phyloP scores from a whole-genome alignment of 2,888 invertebrate species.

The Scaptomyza reducta region DNA sequence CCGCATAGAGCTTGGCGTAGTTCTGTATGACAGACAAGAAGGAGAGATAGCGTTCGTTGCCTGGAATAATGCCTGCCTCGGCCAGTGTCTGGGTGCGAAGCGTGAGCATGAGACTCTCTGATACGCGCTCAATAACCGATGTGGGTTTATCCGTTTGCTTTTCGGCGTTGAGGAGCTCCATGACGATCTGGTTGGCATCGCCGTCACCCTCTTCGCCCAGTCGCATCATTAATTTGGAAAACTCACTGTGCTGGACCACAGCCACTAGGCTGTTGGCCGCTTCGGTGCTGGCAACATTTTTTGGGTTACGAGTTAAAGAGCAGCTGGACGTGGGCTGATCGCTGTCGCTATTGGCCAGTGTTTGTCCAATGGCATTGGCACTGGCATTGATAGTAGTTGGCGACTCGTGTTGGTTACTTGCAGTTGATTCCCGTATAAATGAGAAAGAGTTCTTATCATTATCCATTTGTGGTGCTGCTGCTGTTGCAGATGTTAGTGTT shows the following conservation, averaged over 20 bases:
- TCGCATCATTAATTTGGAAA: conserved; percentile 42
- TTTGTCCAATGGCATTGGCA: conserved; percentile 12
- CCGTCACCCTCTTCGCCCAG: conserved; percentile 60
- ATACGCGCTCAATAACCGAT: conserved; percentile 56
- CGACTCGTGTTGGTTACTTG: conserved; percentile 10
- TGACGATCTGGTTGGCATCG: conserved; percentile 62
- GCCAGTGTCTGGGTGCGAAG: conserved; percentile 50
- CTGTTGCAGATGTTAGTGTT: not conserved
- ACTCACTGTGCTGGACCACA: conserved; percentile 41
- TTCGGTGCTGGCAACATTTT: conserved; percentile 1
- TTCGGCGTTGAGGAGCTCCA: conserved; percentile 48
- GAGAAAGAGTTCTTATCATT: conserved; percentile 6
- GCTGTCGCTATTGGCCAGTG: conserved; percentile 19
- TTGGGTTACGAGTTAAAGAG: conserved; percentile 5
- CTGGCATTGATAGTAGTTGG: conserved; percentile 1
- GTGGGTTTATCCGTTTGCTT: conserved; percentile 15
- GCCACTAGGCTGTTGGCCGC: conserved; percentile 27
- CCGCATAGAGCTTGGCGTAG: conserved; percentile 62
- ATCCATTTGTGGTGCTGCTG: conserved; percentile 6
- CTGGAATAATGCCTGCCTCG: conserved; percentile 54
- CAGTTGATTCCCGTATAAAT: conserved; percentile 8
- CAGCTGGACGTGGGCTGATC: conserved; percentile 31
- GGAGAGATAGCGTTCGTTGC: conserved; percentile 62
- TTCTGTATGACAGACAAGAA: conserved; percentile 58
- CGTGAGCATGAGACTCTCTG: conserved; percentile 51